Base-by-base conservation (phyloP, 1,140 invertebrate genomes). In the Papilio polytes region DNA sequence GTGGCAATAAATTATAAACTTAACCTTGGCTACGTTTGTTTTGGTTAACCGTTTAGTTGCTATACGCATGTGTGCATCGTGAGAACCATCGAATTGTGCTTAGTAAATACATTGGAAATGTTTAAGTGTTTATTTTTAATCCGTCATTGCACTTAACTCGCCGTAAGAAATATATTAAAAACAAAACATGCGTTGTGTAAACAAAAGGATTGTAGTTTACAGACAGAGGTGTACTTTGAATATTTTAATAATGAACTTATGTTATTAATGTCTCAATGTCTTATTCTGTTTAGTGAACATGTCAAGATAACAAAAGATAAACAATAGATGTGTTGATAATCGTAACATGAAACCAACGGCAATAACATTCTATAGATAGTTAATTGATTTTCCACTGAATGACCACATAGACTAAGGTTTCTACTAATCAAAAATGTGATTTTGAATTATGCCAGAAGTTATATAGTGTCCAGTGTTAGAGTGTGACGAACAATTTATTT, bases 1-100 rank as follows among this genome's bases (percentile, higher is more conserved):
- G 93, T 92, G 92, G 89, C 83, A 85, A 94, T 94, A 94, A 94
- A 94, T 94, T 93, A 91, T 90, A 87, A 93, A 90, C 89, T 92
- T 94, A 94, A 92, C 92, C 92, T 94, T 94, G 91, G 89, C 85
- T 82, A 87, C 85, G 89, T 90, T 94, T 94, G 92, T 94, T 94
- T 93, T 91, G 86, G 89, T 94, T 91, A 90, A 88, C 82, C 86
- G 85, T 88, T 86, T 85, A 72, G 80, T 81, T 83, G 41, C 83
- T 85, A 84, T 84, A 80, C 83, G 82, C 91, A 93, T 89, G 88
- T 93, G 92, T 89, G 86, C 83, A 81, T 89, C 92, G 92, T 94
- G 92, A 91, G 93, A 94, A 94, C 82, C 59, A 46, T 85, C 80
- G 80, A 82, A 80, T 85, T 83, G 81, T 51, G 80, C 79, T 86